These are phyloP conservation scores for Aphelenchoides besseyi DNA, from an alignment of 1,140 invertebrate genomes.

Conservation along the genomic window DNA sequence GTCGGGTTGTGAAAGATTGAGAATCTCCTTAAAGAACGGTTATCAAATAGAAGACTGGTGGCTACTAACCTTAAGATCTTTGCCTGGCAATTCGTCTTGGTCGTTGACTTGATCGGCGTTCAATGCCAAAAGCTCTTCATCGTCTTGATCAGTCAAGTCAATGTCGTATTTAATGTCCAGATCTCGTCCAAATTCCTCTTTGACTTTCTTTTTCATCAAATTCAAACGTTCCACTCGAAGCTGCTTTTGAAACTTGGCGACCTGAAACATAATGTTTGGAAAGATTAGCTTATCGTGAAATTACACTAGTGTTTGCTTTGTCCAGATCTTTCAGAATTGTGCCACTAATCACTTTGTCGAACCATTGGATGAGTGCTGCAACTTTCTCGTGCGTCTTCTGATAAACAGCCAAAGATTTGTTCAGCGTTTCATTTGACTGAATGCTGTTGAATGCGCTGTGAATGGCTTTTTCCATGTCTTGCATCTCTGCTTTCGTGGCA, in stretches of 20 bases:
- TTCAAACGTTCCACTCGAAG: slow-evolving; percentile 52
- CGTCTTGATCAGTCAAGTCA: slow-evolving; percentile 41
- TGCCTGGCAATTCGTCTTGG: slow-evolving; percentile 46
- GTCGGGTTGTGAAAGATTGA: slow-evolving; percentile 48
- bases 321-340: slow-evolving; percentile 60
- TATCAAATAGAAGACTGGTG: neutral
- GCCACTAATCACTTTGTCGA: slow-evolving; percentile 65
- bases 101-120: slow-evolving; percentile 53
- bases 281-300: neutral
- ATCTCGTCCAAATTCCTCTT: slow-evolving; percentile 43
- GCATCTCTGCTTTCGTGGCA: slow-evolving; percentile 68
- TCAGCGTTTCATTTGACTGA: slow-evolving; percentile 65
- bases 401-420: slow-evolving; percentile 67
- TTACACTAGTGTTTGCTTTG: slow-evolving; percentile 54
- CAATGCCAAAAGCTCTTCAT: slow-evolving; percentile 52
- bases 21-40: slow-evolving; percentile 39
- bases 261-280: slow-evolving; percentile 4
- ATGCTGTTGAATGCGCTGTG: slow-evolving; percentile 69
- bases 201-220: slow-evolving; percentile 54
- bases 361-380: slow-evolving; percentile 68
- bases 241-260: slow-evolving; percentile 43
- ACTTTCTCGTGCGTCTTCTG: slow-evolving; percentile 66
- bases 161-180: slow-evolving; percentile 43
- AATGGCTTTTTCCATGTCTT: slow-evolving; percentile 66
- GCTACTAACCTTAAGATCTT: slow-evolving; percentile 42